These are phyloP conservation scores for Propsilocerus akamusi DNA, from an alignment of 1,140 invertebrate genomes.

Conservation along the genomic window DNA sequence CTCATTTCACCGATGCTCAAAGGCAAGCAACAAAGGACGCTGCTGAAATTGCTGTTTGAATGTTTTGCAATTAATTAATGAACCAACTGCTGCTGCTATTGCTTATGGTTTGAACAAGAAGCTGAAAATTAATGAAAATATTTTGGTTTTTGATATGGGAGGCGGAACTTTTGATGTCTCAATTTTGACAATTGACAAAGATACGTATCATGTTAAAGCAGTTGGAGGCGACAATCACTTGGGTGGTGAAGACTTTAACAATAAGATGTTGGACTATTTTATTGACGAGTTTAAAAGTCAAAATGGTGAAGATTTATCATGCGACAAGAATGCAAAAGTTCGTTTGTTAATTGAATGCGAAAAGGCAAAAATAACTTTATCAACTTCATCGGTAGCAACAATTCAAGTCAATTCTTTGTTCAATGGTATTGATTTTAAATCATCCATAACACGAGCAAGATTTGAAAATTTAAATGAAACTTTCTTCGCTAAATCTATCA, in stretches of 20 bases:
- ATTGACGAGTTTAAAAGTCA: conserved; percentile 43
- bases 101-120: conserved; percentile 35
- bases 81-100: conserved; percentile 35
- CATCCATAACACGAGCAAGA: conserved; percentile 88
- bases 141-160: too few species aligned
- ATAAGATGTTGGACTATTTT: conserved; percentile 28
- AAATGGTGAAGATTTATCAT: conserved; percentile 35
- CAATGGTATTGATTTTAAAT: conserved; percentile 93
- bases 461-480: conserved; percentile 87
- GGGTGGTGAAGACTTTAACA: conserved; percentile 52
- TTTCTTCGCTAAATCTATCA: too few species aligned
- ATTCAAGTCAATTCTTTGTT: conserved; percentile 97
- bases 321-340: conserved; percentile 37
- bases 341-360: conserved; percentile 28
- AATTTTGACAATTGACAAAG: conserved; percentile 52
- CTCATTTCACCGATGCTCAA: conserved; percentile 23
- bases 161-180: conserved; percentile 67
- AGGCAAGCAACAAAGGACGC: conserved; percentile 27
- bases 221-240: conserved; percentile 32
- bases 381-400: conserved; percentile 78
- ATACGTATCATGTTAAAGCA: too few species aligned
- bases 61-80: conserved; percentile 34
- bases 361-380: conserved; percentile 62
- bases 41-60: conserved; percentile 29
- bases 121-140: conserved; percentile 25